Conservation (phyloP, 2,888 invertebrate species). For the Keiferia lycopersicella region DNA sequence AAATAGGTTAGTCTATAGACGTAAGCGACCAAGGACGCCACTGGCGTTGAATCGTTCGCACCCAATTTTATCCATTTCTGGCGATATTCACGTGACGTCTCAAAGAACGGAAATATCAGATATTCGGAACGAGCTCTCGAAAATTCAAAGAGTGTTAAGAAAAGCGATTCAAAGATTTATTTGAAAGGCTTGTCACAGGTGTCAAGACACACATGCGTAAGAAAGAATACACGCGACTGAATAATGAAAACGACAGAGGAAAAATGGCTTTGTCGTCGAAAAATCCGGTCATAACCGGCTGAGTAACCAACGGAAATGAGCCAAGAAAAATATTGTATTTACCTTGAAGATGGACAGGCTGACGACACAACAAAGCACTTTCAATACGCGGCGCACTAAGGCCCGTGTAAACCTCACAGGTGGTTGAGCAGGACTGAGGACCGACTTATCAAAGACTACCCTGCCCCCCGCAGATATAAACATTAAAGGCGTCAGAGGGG, state of each 20-base stretch:
- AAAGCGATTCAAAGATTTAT: conserved; percentile 26
- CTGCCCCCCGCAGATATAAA: conserved; percentile 48
- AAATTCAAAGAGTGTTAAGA: conserved; percentile 22
- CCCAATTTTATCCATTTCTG: not conserved
- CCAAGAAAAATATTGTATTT: conserved; percentile 17
- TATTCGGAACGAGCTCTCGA: not conserved
- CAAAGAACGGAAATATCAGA: conserved; percentile 34
- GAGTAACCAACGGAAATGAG: conserved; percentile 4
- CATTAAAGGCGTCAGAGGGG: conserved; percentile 32
- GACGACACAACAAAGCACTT: conserved; percentile 59
- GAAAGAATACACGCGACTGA: conserved; percentile 38
- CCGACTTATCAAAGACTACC: conserved; percentile 45
- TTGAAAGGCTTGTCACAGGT: conserved; percentile 37
- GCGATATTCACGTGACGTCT: not conserved
- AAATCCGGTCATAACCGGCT: not conserved
- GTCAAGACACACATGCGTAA: conserved; percentile 20
- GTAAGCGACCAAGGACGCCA: not conserved
- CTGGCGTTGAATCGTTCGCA: not conserved
- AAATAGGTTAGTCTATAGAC: not conserved
- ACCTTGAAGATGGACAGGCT: conserved; percentile 24
- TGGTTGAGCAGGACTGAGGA: conserved; percentile 66
- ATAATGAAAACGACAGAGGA: conserved; percentile 34
- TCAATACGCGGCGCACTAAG: conserved; percentile 52
- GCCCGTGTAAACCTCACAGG: conserved; percentile 66
- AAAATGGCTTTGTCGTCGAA: conserved; percentile 13